Base-by-base conservation (phyloP, 2,888 invertebrate genomes). In the Panzeria rudis region DNA sequence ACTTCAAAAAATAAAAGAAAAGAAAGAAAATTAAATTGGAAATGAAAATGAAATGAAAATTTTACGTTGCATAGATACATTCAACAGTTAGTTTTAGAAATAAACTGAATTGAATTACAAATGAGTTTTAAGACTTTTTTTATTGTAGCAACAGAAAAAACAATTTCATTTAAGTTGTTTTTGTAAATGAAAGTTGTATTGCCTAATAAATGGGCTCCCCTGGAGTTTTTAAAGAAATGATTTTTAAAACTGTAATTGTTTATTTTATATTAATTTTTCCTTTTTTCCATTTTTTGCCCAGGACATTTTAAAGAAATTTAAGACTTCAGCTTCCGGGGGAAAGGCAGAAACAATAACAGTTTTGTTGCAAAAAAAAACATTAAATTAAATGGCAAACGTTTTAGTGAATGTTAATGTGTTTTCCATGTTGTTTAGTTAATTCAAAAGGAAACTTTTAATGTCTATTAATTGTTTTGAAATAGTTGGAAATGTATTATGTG, bases 121-220 rank as follows among this genome's bases (percentile, higher is more conserved):
- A 82, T 82, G 52, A 44, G 59, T 81, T 61, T 47, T 44, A 9
- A 4, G 5, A 25, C n/a, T 54, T n/a, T 23, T 38, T 11, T 38
- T 23, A n/a, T n/a, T 23, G 47, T 38, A 17, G 38, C 44, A 23
- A 9, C 15, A 38, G 3, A 77, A 47, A 59, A 59, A 35, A 23
- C 38, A 61, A 47, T 66, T 56, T 77, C 35, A 29, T 52, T 62
- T 11, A 44, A 20, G 35, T 61, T 72, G 56, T 66, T 61, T 17
- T 11, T 64, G 69, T 59, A 82, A 82, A 85, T 85, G 82, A 85
- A 85, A 85, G 85, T 85, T 85, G 82, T 79, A 61, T 82, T 85
- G 78, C 82, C 75, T 75, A 71, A 85, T 79, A 85, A 81, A 82
- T 68, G 41, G 59, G 44, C 62, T 47, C 73, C 81, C 75, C 75